phyloP scores from a whole-genome alignment of 2,888 invertebrate species.

The Dryocosmus kuriphilus region DNA sequence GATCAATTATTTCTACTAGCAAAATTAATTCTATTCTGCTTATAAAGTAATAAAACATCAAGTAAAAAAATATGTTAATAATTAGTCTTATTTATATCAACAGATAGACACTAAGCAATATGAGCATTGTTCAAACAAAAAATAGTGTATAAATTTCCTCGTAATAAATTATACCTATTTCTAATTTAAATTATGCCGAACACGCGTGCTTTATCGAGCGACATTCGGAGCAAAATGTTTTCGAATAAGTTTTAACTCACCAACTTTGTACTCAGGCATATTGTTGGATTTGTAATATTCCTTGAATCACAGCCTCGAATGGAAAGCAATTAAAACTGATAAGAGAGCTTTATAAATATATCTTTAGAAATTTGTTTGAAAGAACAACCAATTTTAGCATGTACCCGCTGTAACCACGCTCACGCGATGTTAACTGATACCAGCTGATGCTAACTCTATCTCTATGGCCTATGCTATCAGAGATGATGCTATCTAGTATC shows the following conservation, averaged over 20 bases:
- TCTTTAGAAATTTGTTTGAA: background rate
- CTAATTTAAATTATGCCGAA: background rate
- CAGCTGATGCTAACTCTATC: no score
- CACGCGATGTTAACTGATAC: no score
- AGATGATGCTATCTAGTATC: no score
- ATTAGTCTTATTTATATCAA: no score
- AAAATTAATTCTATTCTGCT: no score
- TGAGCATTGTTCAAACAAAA: background rate
- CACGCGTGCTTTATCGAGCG: background rate
- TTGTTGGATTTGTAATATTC: background rate
- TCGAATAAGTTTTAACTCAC: constrained; percentile 12
- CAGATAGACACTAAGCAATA: no score
- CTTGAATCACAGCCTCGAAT: background rate
- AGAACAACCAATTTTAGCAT: no score
- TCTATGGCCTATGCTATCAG: no score
- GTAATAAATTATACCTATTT: background rate
- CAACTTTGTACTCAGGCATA: constrained; percentile 30
- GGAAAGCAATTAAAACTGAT: background rate
- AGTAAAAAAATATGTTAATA: no score
- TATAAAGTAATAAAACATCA: no score
- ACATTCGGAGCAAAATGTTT: background rate
- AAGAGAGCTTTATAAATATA: background rate
- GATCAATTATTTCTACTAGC: no score
- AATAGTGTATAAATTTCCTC: background rate
- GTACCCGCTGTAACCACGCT: no score